Evolutionary conservation across 1,140 invertebrate species (phyloP).

Genomic region (Drosophila sp.): DNA sequence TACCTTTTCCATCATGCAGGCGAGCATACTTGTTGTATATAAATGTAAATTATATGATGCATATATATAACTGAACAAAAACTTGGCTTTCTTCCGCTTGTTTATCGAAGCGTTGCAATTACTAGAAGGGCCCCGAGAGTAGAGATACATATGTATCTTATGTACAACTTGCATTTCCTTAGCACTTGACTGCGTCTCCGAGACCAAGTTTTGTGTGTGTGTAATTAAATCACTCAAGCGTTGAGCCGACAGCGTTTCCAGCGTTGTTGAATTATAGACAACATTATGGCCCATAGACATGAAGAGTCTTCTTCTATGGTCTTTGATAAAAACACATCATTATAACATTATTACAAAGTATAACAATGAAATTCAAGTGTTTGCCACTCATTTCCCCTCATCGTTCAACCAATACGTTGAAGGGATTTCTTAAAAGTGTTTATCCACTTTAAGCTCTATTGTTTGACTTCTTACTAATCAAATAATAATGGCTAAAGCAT

Average conservation of each 20-base stretch:
- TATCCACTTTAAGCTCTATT: slow-evolving; percentile 4
- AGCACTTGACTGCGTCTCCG: slow-evolving; percentile 66
- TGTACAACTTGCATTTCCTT: slow-evolving; percentile 65
- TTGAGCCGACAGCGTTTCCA: slow-evolving; percentile 45
- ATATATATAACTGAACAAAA: slow-evolving; percentile 21
- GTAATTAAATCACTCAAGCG: slow-evolving; percentile 78
- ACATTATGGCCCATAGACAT: slow-evolving; percentile 20
- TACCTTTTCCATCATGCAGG: neutral
- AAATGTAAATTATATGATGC: no score
- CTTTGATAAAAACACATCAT: slow-evolving; percentile 68
- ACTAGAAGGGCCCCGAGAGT: slow-evolving; percentile 57
- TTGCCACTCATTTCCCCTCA: slow-evolving; percentile 24
- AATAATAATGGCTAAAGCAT: slow-evolving; percentile 12
- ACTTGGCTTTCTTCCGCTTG: slow-evolving; percentile 65
- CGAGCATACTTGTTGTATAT: neutral
- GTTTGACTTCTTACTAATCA: slow-evolving; percentile 5
- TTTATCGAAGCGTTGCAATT: slow-evolving; percentile 79
- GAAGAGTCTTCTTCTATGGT: slow-evolving; percentile 29
- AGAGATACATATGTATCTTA: slow-evolving; percentile 33
- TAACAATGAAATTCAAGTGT: slow-evolving; percentile 56
- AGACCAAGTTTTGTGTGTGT: slow-evolving; percentile 60
- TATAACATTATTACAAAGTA: slow-evolving; percentile 68
- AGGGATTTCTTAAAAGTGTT: slow-evolving; percentile 21
- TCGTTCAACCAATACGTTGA: slow-evolving; percentile 10
- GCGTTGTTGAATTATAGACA: slow-evolving; percentile 29